Evolutionary conservation across 2,888 invertebrate genomes (phyloP).

Genomic region (Acanthoscelides obtectus): DNA sequence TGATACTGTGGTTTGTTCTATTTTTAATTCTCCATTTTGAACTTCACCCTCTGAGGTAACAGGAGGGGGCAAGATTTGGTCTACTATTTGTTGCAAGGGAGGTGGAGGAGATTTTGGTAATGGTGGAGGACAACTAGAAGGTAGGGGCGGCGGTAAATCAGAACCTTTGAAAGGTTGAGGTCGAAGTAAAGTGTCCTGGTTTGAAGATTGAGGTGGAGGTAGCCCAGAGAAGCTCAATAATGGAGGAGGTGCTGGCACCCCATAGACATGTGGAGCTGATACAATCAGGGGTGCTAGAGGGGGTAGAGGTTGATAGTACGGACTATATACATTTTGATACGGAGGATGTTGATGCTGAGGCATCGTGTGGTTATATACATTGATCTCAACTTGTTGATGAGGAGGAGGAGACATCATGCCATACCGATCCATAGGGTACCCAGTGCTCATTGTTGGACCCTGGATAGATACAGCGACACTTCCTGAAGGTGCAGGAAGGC

Average conservation of each 20-base stretch:
- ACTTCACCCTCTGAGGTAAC: not conserved
- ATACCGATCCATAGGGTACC: conserved; percentile 14
- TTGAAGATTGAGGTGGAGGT: conserved; percentile 4
- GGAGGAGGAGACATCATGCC: conserved; percentile 13
- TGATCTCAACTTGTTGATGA: conserved; percentile 29
- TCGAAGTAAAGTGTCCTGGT: not conserved
- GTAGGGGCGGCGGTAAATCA: conserved; percentile 12
- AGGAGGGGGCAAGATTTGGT: conserved; percentile 1
- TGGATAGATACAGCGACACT: conserved; percentile 16
- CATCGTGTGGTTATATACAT: conserved; percentile 26
- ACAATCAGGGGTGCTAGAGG: not conserved
- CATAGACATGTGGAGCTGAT: not conserved
- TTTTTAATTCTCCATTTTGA: not conserved
- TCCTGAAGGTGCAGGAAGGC: conserved; percentile 1
- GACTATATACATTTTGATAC: conserved; percentile 1
- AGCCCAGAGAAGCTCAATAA: not conserved
- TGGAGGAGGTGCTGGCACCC: not conserved
- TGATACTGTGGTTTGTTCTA: not conserved
- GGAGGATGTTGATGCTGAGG: conserved; percentile 10
- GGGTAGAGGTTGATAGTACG: conserved; percentile 8
- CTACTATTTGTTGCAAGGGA: conserved; percentile 11
- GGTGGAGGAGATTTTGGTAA: conserved; percentile 26
- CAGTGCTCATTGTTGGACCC: conserved; percentile 15
- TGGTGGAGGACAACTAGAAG: conserved; percentile 24
- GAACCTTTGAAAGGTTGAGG: not conserved